Evolutionary conservation across 2,888 invertebrate species (phyloP).

Genomic region (Temnothorax unifasciatus): DNA sequence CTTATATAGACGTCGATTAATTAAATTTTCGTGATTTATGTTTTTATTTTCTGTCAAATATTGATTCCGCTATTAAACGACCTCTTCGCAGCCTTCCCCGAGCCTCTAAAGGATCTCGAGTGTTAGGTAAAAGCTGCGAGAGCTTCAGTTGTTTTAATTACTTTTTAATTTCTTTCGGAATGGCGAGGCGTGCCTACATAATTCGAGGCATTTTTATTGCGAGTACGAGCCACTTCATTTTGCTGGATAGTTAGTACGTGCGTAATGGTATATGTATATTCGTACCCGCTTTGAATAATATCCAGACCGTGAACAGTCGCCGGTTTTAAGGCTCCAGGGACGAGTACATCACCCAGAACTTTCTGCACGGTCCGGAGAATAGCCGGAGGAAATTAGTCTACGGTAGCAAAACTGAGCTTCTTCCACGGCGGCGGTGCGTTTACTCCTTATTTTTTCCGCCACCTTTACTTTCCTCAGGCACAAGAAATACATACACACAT

Average conservation of each 20-base stretch:
- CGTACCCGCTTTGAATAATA: slow-evolving; percentile 68
- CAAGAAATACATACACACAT: background rate
- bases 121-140: slow-evolving; percentile 20
- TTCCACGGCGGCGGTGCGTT: slow-evolving; percentile 52
- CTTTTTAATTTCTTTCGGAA: slow-evolving; percentile 84
- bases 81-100: slow-evolving; percentile 29
- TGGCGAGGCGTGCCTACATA: slow-evolving; percentile 80
- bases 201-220: slow-evolving; percentile 79
- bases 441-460: slow-evolving; percentile 19
- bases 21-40: slow-evolving; percentile 47
- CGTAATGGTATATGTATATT: slow-evolving; percentile 62
- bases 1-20: background rate
- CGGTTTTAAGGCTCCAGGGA: slow-evolving; percentile 77
- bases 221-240: slow-evolving; percentile 66
- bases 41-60: slow-evolving; percentile 51
- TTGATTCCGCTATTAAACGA: slow-evolving; percentile 33
- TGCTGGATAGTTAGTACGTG: slow-evolving; percentile 57
- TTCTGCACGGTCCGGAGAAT: slow-evolving; percentile 74
- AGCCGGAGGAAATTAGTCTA: slow-evolving; percentile 81
- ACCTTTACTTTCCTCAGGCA: slow-evolving; percentile 13
- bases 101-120: slow-evolving; percentile 16
- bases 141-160: slow-evolving; percentile 81
- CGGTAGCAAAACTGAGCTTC: slow-evolving; percentile 77
- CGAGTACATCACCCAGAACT: slow-evolving; percentile 81
- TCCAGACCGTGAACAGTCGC: slow-evolving; percentile 72